phyloP scores from a whole-genome alignment of 2,113 vertebrate genomes.

The Alligator mississippiensis region DNA sequence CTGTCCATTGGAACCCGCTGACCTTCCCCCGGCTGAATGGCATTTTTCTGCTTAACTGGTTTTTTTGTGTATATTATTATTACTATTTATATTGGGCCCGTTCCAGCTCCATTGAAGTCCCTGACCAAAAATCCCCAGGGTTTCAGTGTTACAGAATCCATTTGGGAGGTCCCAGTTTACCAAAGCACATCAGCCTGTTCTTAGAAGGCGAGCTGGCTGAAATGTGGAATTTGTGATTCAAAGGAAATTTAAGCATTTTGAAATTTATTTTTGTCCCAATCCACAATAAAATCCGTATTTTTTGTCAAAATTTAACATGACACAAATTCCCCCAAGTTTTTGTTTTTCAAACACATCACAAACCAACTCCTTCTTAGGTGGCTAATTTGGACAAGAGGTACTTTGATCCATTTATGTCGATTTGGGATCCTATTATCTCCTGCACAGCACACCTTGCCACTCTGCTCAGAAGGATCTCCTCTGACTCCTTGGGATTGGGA shows the following conservation, averaged over 20 bases:
- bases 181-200: not conserved
- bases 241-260: not conserved
- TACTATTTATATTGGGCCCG: not conserved
- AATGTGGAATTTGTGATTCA: not conserved
- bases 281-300: not conserved
- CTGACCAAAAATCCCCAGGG: fast-evolving
- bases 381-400: too few relatives aligned
- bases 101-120: not conserved
- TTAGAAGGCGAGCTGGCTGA: not conserved
- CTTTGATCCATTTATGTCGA: too few relatives aligned
- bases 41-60: not conserved
- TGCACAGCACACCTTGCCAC: too few relatives aligned
- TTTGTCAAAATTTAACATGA: too few relatives aligned
- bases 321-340: too few relatives aligned
- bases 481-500: too few relatives aligned
- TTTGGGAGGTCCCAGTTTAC: not conserved
- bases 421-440: too few relatives aligned
- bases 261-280: not conserved
- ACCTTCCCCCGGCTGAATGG: not conserved
- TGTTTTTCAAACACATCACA: too few relatives aligned
- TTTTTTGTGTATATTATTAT: not conserved
- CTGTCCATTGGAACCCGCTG: not conserved
- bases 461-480: too few relatives aligned
- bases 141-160: not conserved
- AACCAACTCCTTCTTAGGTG: too few relatives aligned